phyloP scores from a whole-genome alignment of 2,888 invertebrate species.

The Plagodis dolabraria region DNA sequence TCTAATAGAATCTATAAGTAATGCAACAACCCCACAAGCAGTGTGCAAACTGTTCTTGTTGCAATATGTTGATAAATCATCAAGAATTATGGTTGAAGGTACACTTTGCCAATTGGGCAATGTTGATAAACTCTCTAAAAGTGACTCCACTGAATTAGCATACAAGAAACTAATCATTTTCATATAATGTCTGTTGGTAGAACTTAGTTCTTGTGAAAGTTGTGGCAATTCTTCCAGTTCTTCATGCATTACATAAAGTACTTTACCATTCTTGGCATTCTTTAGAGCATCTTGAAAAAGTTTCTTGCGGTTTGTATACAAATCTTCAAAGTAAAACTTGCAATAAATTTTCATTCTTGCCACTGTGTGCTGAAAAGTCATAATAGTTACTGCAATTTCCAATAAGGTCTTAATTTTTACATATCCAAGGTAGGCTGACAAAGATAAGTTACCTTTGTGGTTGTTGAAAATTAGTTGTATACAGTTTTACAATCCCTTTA shows the following conservation, averaged over 20 bases:
- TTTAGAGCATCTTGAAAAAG: constrained; percentile 69
- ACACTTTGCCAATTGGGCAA: constrained; percentile 70
- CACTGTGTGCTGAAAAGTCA: constrained; percentile 19
- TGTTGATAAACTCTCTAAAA: constrained; percentile 65
- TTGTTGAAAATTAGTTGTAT: too few species aligned
- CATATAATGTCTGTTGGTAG: constrained; percentile 66
- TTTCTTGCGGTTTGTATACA: constrained; percentile 55
- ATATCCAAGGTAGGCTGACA: too few species aligned
- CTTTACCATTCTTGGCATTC: constrained; percentile 66
- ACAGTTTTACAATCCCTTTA: too few species aligned
- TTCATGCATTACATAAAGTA: constrained; percentile 67
- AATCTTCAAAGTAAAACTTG: constrained; percentile 57
- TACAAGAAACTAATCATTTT: constrained; percentile 78
- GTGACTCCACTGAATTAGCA: constrained; percentile 58
- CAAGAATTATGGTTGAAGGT: constrained; percentile 70
- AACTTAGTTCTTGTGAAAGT: constrained; percentile 65
- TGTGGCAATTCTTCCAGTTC: constrained; percentile 72
- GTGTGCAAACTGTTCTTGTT: constrained; percentile 55
- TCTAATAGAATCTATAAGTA: constrained; percentile 59
- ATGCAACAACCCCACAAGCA: constrained; percentile 67
- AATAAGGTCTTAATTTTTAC: too few species aligned
- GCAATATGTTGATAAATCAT: constrained; percentile 66
- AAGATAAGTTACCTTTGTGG: too few species aligned
- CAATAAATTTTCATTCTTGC: constrained; percentile 35
- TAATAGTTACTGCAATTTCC: neutral